Evolutionary conservation across 2,888 invertebrate genomes (phyloP), one percentile per base, ranked within the genome.

Genomic region (Limulus polyphemus): DNA sequence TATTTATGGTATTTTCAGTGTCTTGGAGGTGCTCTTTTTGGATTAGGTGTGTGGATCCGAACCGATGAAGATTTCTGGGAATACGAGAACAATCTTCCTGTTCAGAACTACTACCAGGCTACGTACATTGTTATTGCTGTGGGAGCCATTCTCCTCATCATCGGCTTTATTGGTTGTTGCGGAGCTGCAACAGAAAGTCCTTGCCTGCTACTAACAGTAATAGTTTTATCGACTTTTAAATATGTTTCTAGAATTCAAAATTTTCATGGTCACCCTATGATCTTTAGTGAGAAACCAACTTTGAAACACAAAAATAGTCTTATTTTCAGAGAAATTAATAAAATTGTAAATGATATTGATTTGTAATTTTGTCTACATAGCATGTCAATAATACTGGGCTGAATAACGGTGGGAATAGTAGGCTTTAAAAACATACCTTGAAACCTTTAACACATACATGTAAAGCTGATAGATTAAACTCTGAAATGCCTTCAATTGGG

Each of bases 41-140:
- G 85, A 0, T 77, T 91, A 12, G 85, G 87, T 63, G 79, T 91
- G 59, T 91, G 90, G 89, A 81, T 90, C 69, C 82, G 86, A 70
- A 81, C 88, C 61, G 90, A 92, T 72, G 83, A 85, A 0, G 87
- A 86, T 5, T 86, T 91, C 73, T 84, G 85, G 72, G 87, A 89
- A 71, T 91, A 88, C 87, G 83, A 91, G 69, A 80, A 81, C 56
- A 83, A 85, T 63, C 76, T 93, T 65, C 81, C 86, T 63, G 83
- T 91, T 55, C 79, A 84, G 67, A 81, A 84, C 64, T 90, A 88
- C 76, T 91, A 90, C 79, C 86, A 85, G 65, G 92, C 91, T 2
- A 81, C 88, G 70, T 92, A 91, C 75, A 82, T 93, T 65, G 81
- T 91, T 65, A 83, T 92, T 62, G 80, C 84, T 57, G 81, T 82